A percentile compares a stretch with the other conserved stretches of the same genome.
phyloP scores from a whole-genome alignment of 2,113 vertebrate genomes.

The Phylloscopus trochilus region DNA sequence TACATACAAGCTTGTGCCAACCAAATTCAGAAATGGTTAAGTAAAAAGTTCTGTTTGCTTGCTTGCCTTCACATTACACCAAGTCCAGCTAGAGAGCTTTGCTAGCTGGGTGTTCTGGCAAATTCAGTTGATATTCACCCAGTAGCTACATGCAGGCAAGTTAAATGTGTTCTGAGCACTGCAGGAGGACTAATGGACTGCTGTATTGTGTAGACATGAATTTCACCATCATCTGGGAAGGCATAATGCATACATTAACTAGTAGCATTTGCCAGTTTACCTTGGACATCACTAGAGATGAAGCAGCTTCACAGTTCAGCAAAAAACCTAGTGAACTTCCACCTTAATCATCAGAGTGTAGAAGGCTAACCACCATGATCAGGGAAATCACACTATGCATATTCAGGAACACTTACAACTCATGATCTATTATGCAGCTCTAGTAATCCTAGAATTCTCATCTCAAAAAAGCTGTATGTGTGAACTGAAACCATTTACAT shows the following conservation, averaged over 20 bases:
- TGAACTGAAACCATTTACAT: accelerated
- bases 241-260: neutral
- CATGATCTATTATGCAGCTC: neutral
- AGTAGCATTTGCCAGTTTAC: neutral
- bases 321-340: neutral
- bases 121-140: neutral
- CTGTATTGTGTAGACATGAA: neutral
- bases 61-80: neutral
- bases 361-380: neutral
- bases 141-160: neutral
- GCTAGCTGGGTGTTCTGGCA: neutral
- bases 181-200: neutral
- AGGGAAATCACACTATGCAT: neutral
- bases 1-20: neutral
- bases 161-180: neutral
- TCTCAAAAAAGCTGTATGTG: neutral
- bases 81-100: neutral
- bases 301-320: neutral
- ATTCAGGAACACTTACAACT: neutral
- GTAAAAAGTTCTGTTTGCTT: neutral
- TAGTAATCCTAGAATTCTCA: neutral
- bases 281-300: neutral
- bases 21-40: neutral
- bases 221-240: neutral
- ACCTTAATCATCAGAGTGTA: neutral